Conservation (phyloP, 2,113 vertebrate genomes). For the Notechis scutatus region DNA sequence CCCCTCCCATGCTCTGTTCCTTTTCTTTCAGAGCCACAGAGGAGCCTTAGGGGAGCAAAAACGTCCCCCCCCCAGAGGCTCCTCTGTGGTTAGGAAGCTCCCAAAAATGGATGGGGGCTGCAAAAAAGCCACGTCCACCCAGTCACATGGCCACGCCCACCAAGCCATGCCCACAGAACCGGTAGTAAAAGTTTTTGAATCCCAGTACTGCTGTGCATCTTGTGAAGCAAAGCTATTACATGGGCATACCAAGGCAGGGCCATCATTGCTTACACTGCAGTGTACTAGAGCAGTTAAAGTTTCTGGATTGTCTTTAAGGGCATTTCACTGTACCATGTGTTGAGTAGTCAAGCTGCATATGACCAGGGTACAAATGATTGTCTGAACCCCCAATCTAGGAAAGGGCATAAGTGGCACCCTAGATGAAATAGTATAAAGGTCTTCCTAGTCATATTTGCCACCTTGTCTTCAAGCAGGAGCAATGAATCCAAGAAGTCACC, state of each 20-base stretch:
- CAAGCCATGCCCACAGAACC: too few species aligned
- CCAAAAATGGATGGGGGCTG: too few species aligned
- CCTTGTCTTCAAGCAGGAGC: background rate
- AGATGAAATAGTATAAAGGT: background rate
- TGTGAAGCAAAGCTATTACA: background rate
- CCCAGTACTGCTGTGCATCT: background rate
- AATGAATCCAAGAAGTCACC: background rate
- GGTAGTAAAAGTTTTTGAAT: too few species aligned
- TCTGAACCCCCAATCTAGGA: background rate
- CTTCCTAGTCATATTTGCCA: background rate
- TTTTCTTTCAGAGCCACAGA: too few species aligned
- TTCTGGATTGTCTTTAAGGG: background rate
- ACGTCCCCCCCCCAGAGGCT: too few species aligned
- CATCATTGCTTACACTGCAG: background rate
- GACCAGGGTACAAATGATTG: background rate
- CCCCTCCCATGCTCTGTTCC: too few species aligned
- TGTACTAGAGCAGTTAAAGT: background rate
- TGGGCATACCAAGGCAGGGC: background rate
- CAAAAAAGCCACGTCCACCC: too few species aligned
- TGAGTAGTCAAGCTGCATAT: background rate
- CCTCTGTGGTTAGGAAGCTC: too few species aligned
- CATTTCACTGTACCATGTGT: background rate
- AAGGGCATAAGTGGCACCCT: background rate
- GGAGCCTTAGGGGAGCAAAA: too few species aligned
- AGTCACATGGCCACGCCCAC: too few species aligned